phyloP scores from a whole-genome alignment of 2,113 vertebrate species.

The Pandion haliaetus region DNA sequence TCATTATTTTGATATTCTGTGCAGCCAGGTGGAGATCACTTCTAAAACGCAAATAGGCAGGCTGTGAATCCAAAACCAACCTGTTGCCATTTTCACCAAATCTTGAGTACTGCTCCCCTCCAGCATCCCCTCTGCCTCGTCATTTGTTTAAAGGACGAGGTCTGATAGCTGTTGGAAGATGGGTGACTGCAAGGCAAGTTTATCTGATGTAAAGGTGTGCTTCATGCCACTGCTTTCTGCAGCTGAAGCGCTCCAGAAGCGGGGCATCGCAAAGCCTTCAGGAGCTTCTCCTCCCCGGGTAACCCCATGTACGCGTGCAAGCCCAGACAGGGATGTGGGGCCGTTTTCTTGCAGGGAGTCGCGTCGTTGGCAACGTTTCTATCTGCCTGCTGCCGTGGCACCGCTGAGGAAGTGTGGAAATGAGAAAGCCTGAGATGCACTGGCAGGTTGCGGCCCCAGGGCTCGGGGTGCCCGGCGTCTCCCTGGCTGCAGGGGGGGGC shows the following conservation, averaged over 20 bases:
- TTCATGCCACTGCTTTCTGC: not conserved
- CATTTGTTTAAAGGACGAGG: not conserved
- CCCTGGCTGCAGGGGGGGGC: not conserved
- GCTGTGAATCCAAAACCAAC: not conserved
- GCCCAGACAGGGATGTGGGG: accelerated
- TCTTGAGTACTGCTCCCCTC: not conserved
- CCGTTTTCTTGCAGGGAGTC: not conserved
- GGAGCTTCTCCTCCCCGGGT: not conserved
- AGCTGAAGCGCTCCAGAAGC: not conserved
- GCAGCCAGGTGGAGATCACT: not conserved
- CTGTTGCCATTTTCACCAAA: accelerated
- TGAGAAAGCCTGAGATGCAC: not conserved
- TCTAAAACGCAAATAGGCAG: not conserved
- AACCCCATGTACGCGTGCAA: accelerated
- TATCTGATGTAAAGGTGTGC: accelerated
- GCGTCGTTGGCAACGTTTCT: accelerated
- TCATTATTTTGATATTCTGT: no score
- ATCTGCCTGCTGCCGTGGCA: not conserved
- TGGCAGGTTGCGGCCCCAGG: not conserved
- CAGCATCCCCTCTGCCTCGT: not conserved
- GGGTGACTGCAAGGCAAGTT: not conserved
- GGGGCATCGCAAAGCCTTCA: no score
- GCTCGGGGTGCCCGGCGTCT: not conserved
- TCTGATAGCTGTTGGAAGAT: not conserved
- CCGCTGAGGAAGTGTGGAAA: no score